Percentiles rank a stretch among this genome's conserved stretches.
These are phyloP conservation scores for Heliconius sara DNA, from an alignment of 2,888 invertebrate species.

Conservation along the genomic window DNA sequence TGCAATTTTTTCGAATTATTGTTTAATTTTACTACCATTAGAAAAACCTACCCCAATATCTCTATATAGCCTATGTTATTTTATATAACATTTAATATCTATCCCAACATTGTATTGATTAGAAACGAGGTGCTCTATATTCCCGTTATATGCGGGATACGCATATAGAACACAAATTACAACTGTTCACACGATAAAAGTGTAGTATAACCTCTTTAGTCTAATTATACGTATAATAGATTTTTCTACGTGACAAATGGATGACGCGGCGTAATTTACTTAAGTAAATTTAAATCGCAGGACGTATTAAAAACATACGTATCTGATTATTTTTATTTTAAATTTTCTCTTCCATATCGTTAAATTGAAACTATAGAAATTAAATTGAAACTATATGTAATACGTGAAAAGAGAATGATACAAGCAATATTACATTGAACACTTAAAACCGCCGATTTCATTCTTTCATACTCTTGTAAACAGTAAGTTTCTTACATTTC, in stretches of 20 bases:
- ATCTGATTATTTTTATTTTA: not conserved
- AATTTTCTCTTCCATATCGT: no score
- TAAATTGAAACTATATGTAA: not conserved
- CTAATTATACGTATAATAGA: not conserved
- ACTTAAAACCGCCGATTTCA: not conserved
- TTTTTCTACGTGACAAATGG: not conserved
- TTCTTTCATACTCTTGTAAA: not conserved
- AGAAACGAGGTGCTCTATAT: not conserved
- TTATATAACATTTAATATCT: not conserved
- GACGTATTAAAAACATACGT: not conserved
- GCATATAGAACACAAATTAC: constrained; percentile 10
- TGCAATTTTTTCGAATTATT: not conserved
- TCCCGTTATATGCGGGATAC: constrained; percentile 1
- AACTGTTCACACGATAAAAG: not conserved
- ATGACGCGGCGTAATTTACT: not conserved
- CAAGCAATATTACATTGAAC: not conserved
- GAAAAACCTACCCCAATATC: not conserved
- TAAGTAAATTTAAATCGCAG: not conserved
- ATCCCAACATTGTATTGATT: not conserved
- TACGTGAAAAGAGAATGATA: not conserved
- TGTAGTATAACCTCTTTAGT: not conserved
- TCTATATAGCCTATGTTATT: not conserved
- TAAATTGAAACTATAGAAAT: not conserved
- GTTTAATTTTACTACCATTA: not conserved
- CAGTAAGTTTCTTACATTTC: not conserved